Evolutionary conservation across 2,113 vertebrate genomes (phyloP).

Genomic region (Ramphastos sulfuratus): DNA sequence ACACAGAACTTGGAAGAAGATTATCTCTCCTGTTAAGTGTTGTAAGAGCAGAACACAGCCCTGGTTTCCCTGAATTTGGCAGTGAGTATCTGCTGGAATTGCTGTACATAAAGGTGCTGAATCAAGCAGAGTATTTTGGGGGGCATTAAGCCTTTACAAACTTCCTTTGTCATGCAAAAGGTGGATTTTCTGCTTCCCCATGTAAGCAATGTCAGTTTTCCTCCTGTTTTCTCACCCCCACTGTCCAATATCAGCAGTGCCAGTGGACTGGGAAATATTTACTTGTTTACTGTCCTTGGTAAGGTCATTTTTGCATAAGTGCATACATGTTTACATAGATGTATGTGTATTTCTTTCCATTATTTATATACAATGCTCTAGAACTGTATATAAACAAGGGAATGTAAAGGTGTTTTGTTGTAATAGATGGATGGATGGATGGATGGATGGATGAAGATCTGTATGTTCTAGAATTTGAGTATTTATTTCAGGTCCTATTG

Average conservation of each 20-base stretch:
- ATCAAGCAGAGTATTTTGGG: neutral
- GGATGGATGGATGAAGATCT: neutral
- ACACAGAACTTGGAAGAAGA: neutral
- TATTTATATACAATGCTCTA: neutral
- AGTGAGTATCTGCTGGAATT: neutral
- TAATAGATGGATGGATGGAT: neutral
- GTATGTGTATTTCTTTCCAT: neutral
- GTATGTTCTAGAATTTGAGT: constrained; percentile 49
- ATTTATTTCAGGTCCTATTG: constrained; percentile 73
- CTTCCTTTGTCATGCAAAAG: neutral
- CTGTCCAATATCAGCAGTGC: neutral
- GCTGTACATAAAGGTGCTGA: neutral
- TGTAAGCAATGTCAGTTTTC: neutral
- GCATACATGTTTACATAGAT: neutral
- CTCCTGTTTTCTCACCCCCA: neutral
- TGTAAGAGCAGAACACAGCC: neutral
- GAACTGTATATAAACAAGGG: neutral
- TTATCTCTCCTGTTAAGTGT: neutral
- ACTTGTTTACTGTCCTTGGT: constrained; percentile 1
- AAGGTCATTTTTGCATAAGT: neutral
- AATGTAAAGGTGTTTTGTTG: neutral
- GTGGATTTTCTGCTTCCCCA: neutral
- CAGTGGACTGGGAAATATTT: neutral
- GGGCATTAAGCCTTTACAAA: neutral
- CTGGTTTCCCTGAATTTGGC: neutral